Evolutionary conservation across 2,797 vertebrate species (phyloP).

Genomic region (Salarias fasciatus): DNA sequence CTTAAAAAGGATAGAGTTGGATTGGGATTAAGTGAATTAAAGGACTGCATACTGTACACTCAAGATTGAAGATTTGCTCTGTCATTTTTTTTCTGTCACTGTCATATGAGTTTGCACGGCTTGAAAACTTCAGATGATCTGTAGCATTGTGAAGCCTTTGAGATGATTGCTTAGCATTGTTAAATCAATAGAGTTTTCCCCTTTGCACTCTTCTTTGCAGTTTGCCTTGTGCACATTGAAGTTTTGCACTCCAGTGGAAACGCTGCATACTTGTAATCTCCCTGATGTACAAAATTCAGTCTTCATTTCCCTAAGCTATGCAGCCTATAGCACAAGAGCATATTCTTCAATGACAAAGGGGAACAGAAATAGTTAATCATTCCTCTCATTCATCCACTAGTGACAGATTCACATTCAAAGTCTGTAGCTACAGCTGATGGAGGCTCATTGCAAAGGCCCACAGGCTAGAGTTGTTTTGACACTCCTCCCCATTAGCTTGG

Average conservation of each 20-base stretch:
- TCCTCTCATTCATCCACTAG: conserved; percentile 61
- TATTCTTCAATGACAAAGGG: conserved; percentile 56
- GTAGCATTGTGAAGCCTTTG: conserved; percentile 25
- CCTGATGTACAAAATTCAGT: conserved; percentile 20
- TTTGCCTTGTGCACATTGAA: conserved; percentile 16
- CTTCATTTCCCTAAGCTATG: conserved; percentile 19
- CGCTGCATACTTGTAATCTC: conserved; percentile 7
- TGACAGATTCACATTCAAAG: conserved; percentile 46
- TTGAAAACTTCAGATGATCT: conserved; percentile 45
- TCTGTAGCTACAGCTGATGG: conserved; percentile 49
- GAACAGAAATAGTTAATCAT: conserved; percentile 68
- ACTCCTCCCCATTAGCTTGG: conserved; percentile 42
- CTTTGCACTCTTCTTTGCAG: not conserved
- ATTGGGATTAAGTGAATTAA: conserved; percentile 66
- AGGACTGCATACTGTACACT: conserved; percentile 34
- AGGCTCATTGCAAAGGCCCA: conserved; percentile 39
- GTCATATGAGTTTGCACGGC: conserved; percentile 15
- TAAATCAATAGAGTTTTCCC: conserved; percentile 10
- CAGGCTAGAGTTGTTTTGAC: conserved; percentile 51
- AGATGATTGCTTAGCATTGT: conserved; percentile 39
- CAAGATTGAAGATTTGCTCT: conserved; percentile 42
- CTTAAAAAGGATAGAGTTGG: conserved; percentile 40
- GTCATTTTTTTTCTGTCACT: conserved; percentile 17
- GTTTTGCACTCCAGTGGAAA: conserved; percentile 15
- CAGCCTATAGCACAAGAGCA: conserved; percentile 33